Evolutionary conservation across 2,797 vertebrate genomes (phyloP).

Genomic region (Girardinus metallicus): DNA sequence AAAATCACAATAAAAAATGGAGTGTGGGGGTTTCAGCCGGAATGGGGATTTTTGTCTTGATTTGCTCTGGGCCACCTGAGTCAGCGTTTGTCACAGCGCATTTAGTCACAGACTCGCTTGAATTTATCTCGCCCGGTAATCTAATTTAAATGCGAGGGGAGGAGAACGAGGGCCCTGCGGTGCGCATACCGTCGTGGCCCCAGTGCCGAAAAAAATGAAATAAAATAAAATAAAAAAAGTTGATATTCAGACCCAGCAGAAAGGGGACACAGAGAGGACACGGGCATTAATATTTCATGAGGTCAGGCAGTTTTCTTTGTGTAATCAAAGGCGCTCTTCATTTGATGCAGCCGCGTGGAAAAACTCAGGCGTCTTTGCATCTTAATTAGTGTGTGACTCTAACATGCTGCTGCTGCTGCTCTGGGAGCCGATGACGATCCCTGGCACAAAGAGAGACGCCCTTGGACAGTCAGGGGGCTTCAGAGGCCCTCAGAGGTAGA

Average conservation of each 20-base stretch:
- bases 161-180: constrained; percentile 35
- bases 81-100: constrained; percentile 60
- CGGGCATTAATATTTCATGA: constrained; percentile 64
- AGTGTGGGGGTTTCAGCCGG: constrained; percentile 39
- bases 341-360: constrained; percentile 51
- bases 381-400: constrained; percentile 45
- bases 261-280: constrained; percentile 62
- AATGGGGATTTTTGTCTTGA: constrained; percentile 50
- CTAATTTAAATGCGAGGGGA: constrained; percentile 64
- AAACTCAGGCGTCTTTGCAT: constrained; percentile 40
- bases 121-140: constrained; percentile 65
- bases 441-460: constrained; percentile 18
- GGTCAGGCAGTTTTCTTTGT: constrained; percentile 51
- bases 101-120: constrained; percentile 46
- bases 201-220: constrained; percentile 26
- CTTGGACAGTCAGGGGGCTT: constrained; percentile 36
- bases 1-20: constrained; percentile 36
- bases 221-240: constrained; percentile 38
- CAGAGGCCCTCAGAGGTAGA: constrained; percentile 6
- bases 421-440: constrained; percentile 27
- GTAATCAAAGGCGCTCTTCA: constrained; percentile 52
- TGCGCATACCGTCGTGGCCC: constrained; percentile 30
- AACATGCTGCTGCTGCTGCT: constrained; percentile 21
- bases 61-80: constrained; percentile 63
- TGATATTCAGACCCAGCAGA: constrained; percentile 51